Conservation (phyloP, 92 coral and sea anemone genomes). For the Porites cylindrica region DNA sequence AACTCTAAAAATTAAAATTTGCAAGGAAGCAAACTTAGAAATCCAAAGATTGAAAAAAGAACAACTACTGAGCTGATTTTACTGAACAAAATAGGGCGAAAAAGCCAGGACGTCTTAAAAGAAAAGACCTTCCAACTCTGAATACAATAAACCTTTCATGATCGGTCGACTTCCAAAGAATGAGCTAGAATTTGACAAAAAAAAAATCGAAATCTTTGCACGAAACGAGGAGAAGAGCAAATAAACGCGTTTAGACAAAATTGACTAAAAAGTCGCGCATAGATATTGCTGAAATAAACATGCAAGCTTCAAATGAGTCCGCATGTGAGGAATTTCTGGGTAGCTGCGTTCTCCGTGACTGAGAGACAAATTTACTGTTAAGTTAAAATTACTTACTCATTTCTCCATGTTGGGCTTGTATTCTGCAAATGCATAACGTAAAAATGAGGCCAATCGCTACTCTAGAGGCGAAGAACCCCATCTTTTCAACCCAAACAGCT, state of each 20-base stretch:
- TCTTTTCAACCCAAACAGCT: constrained; percentile 92
- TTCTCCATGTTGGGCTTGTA: constrained; percentile 22
- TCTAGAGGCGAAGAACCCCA: constrained; percentile 85
- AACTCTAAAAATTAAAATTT: no score
- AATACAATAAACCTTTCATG: constrained; percentile 43
- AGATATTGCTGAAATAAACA: constrained; percentile 3
- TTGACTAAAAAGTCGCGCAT: neutral
- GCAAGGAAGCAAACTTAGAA: neutral
- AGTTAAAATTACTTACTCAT: constrained; percentile 13
- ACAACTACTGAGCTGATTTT: neutral
- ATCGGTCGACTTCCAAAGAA: constrained; percentile 1
- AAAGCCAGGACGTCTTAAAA: neutral
- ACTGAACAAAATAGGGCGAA: neutral
- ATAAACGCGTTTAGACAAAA: neutral
- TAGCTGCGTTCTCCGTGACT: constrained; percentile 11
- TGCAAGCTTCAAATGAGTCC: neutral
- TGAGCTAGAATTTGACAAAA: neutral
- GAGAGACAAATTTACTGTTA: neutral
- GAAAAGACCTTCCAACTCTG: neutral
- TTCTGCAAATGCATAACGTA: constrained; percentile 44
- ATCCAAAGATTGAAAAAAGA: no score
- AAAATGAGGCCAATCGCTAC: constrained; percentile 8
- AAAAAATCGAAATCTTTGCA: neutral
- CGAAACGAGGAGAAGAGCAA: neutral
- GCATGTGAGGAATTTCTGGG: neutral